Base-by-base conservation (phyloP, 2,113 vertebrate species). In the Leptocoma aspasia region DNA sequence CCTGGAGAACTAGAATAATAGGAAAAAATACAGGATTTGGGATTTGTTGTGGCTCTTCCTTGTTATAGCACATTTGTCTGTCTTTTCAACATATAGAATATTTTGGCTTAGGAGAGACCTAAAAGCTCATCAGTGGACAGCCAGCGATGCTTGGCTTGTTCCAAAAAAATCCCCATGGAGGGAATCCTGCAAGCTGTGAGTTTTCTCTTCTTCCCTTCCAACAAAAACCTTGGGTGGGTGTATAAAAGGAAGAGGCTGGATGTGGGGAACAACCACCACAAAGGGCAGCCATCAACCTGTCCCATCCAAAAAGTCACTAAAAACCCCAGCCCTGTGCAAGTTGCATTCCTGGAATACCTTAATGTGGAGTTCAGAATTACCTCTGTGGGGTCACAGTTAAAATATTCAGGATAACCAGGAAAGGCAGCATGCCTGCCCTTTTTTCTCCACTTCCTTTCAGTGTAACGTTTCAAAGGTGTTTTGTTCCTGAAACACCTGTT, bases 181-280 rank as follows among this genome's bases (percentile, higher is more conserved):
- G 26, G 35, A 15, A 35, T 45, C 37, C 35, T 52, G 64, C n/a
- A 49, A 39, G 27, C 13, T 59, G 13, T 41, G 26, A 14, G 12
- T 63, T 50, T 50, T 47, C 37, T 76, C 20, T n/a, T 35, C 37
- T 78, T 31, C 31, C n/a, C 47, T 53, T 57, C 45, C n/a, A 30
- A 31, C 13, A 23, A n/a, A 65, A 28, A 2, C 8, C 26, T 45
- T 28, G 23, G 0, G 1, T 14, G n/a, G 22, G 8, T 12, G 15
- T 23, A 3, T 14, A 11, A 73, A 75, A 69, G 39, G 70, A 49
- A 50, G 57, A 13, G 66, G 45, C 13, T 70, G 45, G 56, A 7
- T 44, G 15, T 9, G 3, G 23, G 57, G 27, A 63, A 45, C 11
- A 24, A 30, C 1, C 6, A 21, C 47, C 54, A 42, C 28, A 37